These are phyloP conservation scores for Drosophila ochracea DNA, from an alignment of 2,888 invertebrate species.

Conservation along the genomic window DNA sequence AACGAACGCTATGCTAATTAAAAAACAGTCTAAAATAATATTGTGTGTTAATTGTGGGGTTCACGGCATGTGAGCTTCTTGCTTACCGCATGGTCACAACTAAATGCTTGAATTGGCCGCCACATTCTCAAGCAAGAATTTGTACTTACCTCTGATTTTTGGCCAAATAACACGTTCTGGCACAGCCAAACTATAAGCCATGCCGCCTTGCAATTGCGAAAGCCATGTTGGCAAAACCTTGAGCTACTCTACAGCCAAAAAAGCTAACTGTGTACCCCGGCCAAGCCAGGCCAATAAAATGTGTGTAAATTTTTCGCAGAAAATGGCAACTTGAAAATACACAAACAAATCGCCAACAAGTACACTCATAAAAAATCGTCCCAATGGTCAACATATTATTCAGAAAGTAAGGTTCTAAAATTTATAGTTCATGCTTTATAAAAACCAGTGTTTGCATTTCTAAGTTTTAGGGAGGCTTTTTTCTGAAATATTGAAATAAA, in stretches of 20 bases:
- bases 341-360: slow-evolving; percentile 5
- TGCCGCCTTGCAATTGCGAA: slow-evolving; percentile 64
- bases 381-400: neutral
- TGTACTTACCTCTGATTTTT: slow-evolving; percentile 59
- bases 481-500: neutral
- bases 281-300: slow-evolving; percentile 58
- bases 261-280: slow-evolving; percentile 27
- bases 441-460: neutral
- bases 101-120: slow-evolving; percentile 55
- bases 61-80: slow-evolving; percentile 11
- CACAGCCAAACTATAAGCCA: slow-evolving; percentile 18
- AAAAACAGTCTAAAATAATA: slow-evolving; percentile 21
- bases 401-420: neutral
- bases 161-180: slow-evolving; percentile 71
- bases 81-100: slow-evolving; percentile 21
- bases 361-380: neutral
- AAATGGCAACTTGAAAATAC: slow-evolving; percentile 49
- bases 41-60: slow-evolving; percentile 13
- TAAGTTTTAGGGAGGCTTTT: neutral
- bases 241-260: slow-evolving; percentile 66
- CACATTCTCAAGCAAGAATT: slow-evolving; percentile 74
- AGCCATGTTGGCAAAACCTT: slow-evolving; percentile 68
- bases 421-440: neutral
- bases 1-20: slow-evolving; percentile 27
- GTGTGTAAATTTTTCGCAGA: slow-evolving; percentile 56